Conservation (phyloP, 2,888 invertebrate genomes). For the Drosophila parthenogenetica region DNA sequence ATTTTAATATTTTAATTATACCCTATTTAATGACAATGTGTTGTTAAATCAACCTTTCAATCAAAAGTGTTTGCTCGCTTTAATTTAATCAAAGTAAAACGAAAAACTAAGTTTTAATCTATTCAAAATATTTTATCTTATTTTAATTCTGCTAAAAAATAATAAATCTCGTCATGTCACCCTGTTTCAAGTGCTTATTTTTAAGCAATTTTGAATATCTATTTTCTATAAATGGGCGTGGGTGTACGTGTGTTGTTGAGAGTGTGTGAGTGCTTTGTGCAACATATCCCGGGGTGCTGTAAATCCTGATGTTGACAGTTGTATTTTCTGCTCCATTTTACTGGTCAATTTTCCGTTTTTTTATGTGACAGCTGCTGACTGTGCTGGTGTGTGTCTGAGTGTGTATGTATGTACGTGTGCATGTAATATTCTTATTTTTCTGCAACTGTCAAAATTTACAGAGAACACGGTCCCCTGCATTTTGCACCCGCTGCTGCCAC, state of each 20-base stretch:
- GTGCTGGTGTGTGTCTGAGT: constrained; percentile 21
- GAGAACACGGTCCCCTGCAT: constrained; percentile 23
- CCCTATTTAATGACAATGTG: too few relatives aligned
- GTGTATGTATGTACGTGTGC: constrained; percentile 17
- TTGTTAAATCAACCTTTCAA: too few relatives aligned
- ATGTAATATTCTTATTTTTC: constrained; percentile 48
- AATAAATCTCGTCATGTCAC: too few relatives aligned
- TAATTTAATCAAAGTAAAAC: too few relatives aligned
- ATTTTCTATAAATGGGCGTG: neutral
- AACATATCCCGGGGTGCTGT: constrained; percentile 43
- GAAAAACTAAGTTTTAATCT: too few relatives aligned
- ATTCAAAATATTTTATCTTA: too few relatives aligned
- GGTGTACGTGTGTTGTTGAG: constrained; percentile 2
- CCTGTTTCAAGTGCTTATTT: neutral
- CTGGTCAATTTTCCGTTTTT: constrained; percentile 34
- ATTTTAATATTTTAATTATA: too few relatives aligned
- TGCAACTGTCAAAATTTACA: constrained; percentile 66
- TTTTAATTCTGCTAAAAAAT: too few relatives aligned
- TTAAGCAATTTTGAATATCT: neutral
- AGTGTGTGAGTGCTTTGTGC: constrained; percentile 15
- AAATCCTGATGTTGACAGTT: constrained; percentile 66
- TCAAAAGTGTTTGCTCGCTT: too few relatives aligned
- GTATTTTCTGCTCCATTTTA: constrained; percentile 62
- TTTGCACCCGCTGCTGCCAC: constrained; percentile 17
- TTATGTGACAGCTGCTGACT: constrained; percentile 41